Base-by-base conservation (phyloP, 2,797 vertebrate genomes). In the Lophotriccus pileatus region DNA sequence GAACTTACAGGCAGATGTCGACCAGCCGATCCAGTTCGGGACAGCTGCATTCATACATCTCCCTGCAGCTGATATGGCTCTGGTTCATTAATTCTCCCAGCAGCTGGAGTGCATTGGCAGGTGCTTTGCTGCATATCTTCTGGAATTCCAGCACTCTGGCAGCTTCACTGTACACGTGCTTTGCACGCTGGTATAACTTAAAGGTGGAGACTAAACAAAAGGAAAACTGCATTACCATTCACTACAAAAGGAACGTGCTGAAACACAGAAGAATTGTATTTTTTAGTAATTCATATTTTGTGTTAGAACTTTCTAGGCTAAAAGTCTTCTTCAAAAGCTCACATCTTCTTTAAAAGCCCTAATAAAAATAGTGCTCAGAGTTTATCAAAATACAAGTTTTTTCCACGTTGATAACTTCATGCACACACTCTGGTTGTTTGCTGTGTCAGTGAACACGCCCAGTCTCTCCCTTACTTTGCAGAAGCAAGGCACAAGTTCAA, bases 41-140 rank as follows among this genome's bases (percentile, higher is more conserved):
- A 96, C 99, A 99, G 98, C 99, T 99, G 98, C 99, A 99, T 88
- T 99, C 99, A 1, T 99, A 99, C 97, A 99, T 96, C 96, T 99
- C 98, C 95, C 97, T 98, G 98, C 99, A 99, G 98, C 99, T 99
- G 52, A 96, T 94, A 39, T 99, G 98, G 97, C 99, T 99, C 97
- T 98, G 98, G 97, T 99, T 99, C 99, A 99, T 99, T 84, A 99
- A 96, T 55, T 98, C 98, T 76, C 99, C 99, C 92, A 99, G 98
- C 81, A 98, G 98, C 93, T 94, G 93, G 52, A 98, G 37, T 15
- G 97, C 96, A 2, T 97, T 98, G 23, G 96, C 97, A 44, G 98
- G 98, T 80, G 97, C 97, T 50, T 98, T 97, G 2, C 98, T 98
- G 66, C 99, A 99, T 85, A 99, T 98, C 46, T 97, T 97, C 97